These are phyloP conservation scores for Trididemnum miniatum DNA, from an alignment of 23 tunicate species.

Conservation along the genomic window DNA sequence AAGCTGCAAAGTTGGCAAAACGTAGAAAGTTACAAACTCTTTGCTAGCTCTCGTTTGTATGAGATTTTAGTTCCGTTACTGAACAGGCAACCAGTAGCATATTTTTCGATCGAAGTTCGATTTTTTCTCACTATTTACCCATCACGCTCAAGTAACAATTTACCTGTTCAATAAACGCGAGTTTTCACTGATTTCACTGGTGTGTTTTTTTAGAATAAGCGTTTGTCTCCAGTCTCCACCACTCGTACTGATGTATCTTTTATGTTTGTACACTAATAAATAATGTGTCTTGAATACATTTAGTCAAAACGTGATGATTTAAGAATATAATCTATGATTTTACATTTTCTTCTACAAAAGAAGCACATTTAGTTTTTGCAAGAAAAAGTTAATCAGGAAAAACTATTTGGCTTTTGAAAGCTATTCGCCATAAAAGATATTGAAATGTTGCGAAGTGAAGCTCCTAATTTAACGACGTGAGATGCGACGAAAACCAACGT, in stretches of 20 bases:
- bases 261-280: too few relatives aligned
- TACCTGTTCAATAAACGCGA: background rate
- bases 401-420: background rate
- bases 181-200: background rate
- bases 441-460: background rate
- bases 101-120: background rate
- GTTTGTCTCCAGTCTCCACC: too few relatives aligned
- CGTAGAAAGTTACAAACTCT: conserved; percentile 23
- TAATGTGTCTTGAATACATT: too few relatives aligned
- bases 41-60: background rate
- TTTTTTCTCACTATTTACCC: background rate
- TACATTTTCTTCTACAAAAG: too few relatives aligned
- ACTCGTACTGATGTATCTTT: too few relatives aligned
- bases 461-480: background rate
- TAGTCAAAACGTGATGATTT: too few relatives aligned
- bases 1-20: conserved; percentile 11
- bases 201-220: too few relatives aligned
- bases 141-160: background rate
- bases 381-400: too few relatives aligned
- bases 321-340: too few relatives aligned
- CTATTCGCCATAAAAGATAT: background rate
- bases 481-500: background rate
- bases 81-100: background rate
- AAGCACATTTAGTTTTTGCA: too few relatives aligned
- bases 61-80: background rate